Evolutionary conservation across 2,888 invertebrate genomes (phyloP), one percentile per base, ranked within the genome.

Genomic region (Drosophila hawaiiensis): DNA sequence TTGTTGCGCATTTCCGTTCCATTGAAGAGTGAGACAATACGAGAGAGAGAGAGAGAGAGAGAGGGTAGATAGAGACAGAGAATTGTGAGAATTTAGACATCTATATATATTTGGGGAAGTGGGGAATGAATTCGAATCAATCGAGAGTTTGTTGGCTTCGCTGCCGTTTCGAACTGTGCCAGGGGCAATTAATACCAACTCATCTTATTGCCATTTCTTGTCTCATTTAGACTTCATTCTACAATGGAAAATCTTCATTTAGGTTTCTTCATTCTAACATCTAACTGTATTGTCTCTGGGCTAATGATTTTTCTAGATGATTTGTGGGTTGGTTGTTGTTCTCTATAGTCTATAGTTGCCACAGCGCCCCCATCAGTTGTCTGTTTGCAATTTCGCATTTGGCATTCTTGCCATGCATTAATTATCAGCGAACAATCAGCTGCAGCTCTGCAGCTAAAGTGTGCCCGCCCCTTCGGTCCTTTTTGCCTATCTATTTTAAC

Each of bases 391-490:
- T 60, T 61, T 64, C 60, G 37, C 59, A 33, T 54, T 77, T 79
- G 78, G 76, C 91, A 91, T 92, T 91, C 89, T 83, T 88, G 78
- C 75, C 78, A 80, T 81, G 88, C 90, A 90, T 87, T 88, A 90
- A 90, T 91, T 91, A 91, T 91, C 91, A 83, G 79, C 80, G 73
- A 82, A 88, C 85, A 91, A 86, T 82, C 84, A 87, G 68, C 68
- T 68, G 22, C 59, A 39, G 35, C 2, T 7, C 28, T 28, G 19
- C 50, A 50, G 55, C 37, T 37, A 14, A 55, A 55, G n/a, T 25
- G 37, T 37, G 37, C 19, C 35, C 35, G 16, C 25, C 35, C 4
- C 33, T 0, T 14, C 22, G n/a, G 3, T 14, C 37, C 14, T 1
- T 7, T 28, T 28, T n/a, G n/a, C 19, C 10, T 4, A 35, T 29